Base-by-base conservation (phyloP, 2,113 vertebrate genomes). In the Microcebus murinus region DNA sequence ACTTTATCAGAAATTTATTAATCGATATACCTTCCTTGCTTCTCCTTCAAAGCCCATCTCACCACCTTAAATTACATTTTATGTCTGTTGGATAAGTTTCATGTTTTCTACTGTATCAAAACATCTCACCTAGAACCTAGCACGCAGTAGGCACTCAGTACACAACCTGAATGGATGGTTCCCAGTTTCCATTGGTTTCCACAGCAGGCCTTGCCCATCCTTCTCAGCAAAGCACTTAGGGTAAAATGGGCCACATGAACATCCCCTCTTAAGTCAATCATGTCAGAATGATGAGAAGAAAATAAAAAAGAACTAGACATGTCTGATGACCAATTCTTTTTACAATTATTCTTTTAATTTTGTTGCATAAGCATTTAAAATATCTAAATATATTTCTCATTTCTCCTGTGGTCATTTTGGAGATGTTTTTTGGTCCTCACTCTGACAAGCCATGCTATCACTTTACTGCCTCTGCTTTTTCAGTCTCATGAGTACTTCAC, bases 81-180 rank as follows among this genome's bases (percentile, higher is more conserved):
- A 3, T 10, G 21, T 45, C 13, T 68, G 14, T 12, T n/a, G 70
- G 42, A 9, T 3, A 15, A 13, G 21, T 31, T 65, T 57, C 79
- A 15, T 1, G 13, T 81, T 67, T 55, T 10, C 65, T 12, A 6
- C 13, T 5, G 6, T 15, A 34, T 55, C 29, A 17, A 17, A 31
- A n/a, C 8, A 6, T 42, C 36, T 23, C 6, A 21, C 21, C 42
- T 23, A 14, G 42, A 1, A 7, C 29, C 17, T 0, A 15, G 50
- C 27, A 9, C 0, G 0, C 1, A 34, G 57, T 1, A 45, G 61
- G 36, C 61, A 2, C 59, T 73, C 42, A 63, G 0, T 3, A 42
- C 63, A 74, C 6, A 48, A 0, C 4, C 8, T 6, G 29, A 50
- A 29, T 31, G 57, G 50, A 2, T 14, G 5, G 13, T 3, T 74